These are phyloP conservation scores for Cephus runcator DNA, from an alignment of 2,888 invertebrate genomes.

Conservation along the genomic window DNA sequence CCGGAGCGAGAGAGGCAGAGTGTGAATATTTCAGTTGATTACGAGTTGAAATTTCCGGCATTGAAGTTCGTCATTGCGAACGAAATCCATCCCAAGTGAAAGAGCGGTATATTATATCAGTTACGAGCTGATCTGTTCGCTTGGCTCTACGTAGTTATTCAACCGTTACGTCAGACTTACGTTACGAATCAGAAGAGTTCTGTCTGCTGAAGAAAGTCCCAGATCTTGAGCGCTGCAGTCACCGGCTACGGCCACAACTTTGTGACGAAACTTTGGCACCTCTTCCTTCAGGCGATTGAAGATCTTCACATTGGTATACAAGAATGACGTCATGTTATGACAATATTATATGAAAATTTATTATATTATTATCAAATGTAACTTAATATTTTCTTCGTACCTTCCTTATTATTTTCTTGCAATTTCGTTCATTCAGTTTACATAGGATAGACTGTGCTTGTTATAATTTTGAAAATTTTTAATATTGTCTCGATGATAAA, in stretches of 20 bases:
- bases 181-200: conserved; percentile 66
- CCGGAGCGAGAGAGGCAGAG: too few relatives aligned
- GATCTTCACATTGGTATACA: conserved; percentile 57
- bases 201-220: conserved; percentile 68
- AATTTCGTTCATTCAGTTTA: neutral
- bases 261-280: conserved; percentile 68
- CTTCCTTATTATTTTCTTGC: neutral
- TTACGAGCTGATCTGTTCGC: neutral
- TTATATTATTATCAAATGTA: neutral
- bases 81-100: neutral
- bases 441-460: neutral
- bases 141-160: neutral
- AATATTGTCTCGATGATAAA: neutral
- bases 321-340: neutral
- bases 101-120: neutral
- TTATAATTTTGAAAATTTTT: neutral
- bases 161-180: conserved; percentile 61
- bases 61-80: neutral
- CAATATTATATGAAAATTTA: neutral
- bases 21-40: neutral
- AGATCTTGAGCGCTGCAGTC: conserved; percentile 69
- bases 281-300: conserved; percentile 68
- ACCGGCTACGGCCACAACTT: conserved; percentile 70
- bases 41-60: neutral
- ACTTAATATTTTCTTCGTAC: neutral